Evolutionary conservation across 2,888 invertebrate genomes (phyloP), one percentile per base, ranked within the genome.

Genomic region (Ophion ellenae): DNA sequence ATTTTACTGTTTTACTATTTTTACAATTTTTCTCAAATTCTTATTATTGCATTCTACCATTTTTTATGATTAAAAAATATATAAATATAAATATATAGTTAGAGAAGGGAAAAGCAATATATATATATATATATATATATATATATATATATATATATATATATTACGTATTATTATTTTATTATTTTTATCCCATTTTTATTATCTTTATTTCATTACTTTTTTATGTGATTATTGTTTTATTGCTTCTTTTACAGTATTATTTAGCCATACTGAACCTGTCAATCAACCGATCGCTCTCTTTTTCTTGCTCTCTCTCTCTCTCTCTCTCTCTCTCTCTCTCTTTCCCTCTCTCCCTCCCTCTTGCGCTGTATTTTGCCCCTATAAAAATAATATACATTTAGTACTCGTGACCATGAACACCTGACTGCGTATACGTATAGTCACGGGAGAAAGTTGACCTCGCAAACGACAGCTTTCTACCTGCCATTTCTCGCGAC

Each of bases 381-480:
- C 73, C 61, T 53, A 69, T 63, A 17, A 70, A 47, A 61, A 36
- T n/a, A 20, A 14, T 17, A 59, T 40, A 45, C n/a, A 20, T 79
- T 47, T 71, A 20, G 71, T 53, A 20, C 64, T 71, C 75, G 66
- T 61, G 78, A 74, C 77, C 74, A 74, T 74, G 57, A 69, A 59
- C 73, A 69, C 73, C 59, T 63, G 74, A 76, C 71, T 64, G 67
- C 67, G 53, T 53, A 17, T 53, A 53, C 57, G 32, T 10, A 53
- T 76, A 61, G 83, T 70, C 85, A 69, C 28, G 70, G 74, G 88
- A 84, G 88, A 88, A 87, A 88, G 88, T 78, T 87, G 87, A 87
- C 87, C 87, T 86, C 86, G 24, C 76, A 75, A 69, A 32, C 83
- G 81, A 86, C 83, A 86, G 87, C 88, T 88, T 88, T 88, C 88